A percentile compares a stretch with the other conserved stretches of the same genome.
phyloP scores from a whole-genome alignment of 2,888 invertebrate species.

The Buathra laborator region DNA sequence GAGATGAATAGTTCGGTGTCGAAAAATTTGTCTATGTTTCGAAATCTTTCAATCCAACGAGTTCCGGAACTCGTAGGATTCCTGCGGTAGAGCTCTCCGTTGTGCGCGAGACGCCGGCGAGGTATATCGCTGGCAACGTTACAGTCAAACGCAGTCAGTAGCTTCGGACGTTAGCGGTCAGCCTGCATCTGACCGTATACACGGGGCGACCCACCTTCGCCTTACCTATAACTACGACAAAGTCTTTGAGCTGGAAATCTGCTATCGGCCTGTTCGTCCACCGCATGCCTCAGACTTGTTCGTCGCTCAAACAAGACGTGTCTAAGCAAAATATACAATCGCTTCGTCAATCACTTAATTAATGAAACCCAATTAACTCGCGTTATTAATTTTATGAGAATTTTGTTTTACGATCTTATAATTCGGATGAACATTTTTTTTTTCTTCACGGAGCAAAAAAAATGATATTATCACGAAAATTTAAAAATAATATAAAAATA shows the following conservation, averaged over 20 bases:
- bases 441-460: too few species aligned
- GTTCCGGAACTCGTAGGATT: neutral
- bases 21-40: neutral
- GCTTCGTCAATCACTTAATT: too few species aligned
- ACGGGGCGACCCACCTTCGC: neutral
- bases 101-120: conserved; percentile 18
- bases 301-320: neutral
- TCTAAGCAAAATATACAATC: neutral
- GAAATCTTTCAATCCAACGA: neutral
- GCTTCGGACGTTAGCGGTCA: conserved; percentile 52
- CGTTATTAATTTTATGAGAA: too few species aligned
- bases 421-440: too few species aligned
- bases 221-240: conserved; percentile 22
- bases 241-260: conserved; percentile 19
- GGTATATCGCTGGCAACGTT: neutral
- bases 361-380: too few species aligned
- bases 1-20: too few species aligned
- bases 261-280: neutral
- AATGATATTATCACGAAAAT: too few species aligned
- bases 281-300: neutral
- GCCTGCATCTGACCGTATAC: conserved; percentile 53
- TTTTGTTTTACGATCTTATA: too few species aligned
- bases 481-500: too few species aligned
- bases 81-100: conserved; percentile 44
- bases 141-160: conserved; percentile 28